These are phyloP conservation scores for Enteromius fasciolatus DNA, from an alignment of 2,797 vertebrate species.

Conservation along the genomic window DNA sequence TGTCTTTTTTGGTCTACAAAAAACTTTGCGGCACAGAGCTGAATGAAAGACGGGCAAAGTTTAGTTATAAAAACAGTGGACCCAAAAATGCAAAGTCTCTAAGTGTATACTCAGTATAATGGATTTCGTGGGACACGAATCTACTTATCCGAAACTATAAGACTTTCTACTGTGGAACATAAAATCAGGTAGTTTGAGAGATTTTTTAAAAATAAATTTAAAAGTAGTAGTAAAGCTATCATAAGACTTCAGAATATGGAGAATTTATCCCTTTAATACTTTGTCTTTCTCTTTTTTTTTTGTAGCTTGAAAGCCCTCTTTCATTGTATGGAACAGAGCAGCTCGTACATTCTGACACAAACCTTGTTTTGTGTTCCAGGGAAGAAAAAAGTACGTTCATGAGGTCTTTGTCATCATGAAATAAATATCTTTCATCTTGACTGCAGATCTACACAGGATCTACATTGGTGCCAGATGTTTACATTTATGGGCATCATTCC, in stretches of 20 bases:
- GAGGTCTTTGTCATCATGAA: not conserved
- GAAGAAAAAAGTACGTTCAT: not conserved
- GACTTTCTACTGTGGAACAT: not conserved
- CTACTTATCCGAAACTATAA: not conserved
- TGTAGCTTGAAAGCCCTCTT: not conserved
- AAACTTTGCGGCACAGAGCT: not conserved
- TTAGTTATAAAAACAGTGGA: conserved; percentile 17
- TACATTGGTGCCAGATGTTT: conserved; percentile 7
- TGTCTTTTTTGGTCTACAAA: conserved; percentile 45
- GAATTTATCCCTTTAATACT: not conserved
- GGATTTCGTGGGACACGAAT: conserved; percentile 3
- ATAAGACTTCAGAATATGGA: not conserved
- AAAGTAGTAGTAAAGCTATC: no score
- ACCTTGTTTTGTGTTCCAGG: not conserved
- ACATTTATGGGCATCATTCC: conserved; percentile 2
- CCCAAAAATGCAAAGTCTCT: not conserved
- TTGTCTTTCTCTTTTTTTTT: not conserved
- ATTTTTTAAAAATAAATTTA: no score
- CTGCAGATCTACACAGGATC: not conserved
- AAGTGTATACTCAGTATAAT: not conserved
- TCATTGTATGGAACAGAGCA: not conserved
- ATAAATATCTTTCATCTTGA: not conserved
- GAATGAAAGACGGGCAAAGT: conserved; percentile 26
- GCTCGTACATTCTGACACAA: not conserved
- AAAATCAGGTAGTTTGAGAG: not conserved